These are phyloP conservation scores for Drosophila athabasca DNA, from an alignment of 1,140 invertebrate genomes.

Conservation along the genomic window DNA sequence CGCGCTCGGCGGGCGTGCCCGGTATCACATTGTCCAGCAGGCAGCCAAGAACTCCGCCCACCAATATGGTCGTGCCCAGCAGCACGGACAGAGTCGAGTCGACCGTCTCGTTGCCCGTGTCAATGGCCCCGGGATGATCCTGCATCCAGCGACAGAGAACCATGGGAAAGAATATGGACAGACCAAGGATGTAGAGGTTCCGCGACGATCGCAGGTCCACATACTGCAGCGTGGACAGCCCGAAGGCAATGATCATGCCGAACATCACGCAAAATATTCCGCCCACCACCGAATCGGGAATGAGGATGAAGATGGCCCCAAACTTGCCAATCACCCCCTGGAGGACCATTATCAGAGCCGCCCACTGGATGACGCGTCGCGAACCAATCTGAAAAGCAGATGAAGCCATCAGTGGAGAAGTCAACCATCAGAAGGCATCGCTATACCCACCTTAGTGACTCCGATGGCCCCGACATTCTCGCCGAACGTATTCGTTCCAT, in stretches of 20 bases:
- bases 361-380: conserved; percentile 93
- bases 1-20: conserved; percentile 89
- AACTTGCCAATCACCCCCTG: conserved; percentile 93
- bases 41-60: conserved; percentile 91
- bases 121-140: conserved; percentile 86
- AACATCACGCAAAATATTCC: conserved; percentile 95
- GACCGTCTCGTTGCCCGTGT: conserved; percentile 88
- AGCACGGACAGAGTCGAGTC: conserved; percentile 92
- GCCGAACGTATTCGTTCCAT: conserved; percentile 94
- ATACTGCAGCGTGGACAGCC: conserved; percentile 92
- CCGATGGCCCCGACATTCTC: conserved; percentile 96
- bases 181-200: conserved; percentile 94
- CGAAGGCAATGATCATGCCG: conserved; percentile 93
- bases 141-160: conserved; percentile 92
- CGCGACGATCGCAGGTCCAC: conserved; percentile 91
- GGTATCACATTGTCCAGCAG: conserved; percentile 93
- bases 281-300: conserved; percentile 94
- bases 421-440: background rate
- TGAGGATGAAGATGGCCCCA: conserved; percentile 93
- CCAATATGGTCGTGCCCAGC: conserved; percentile 92
- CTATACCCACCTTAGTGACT: conserved; percentile 85
- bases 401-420: background rate
- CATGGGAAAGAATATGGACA: conserved; percentile 93
- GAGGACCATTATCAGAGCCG: conserved; percentile 90
- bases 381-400: conserved; percentile 88